phyloP scores from a whole-genome alignment of 2,888 invertebrate species.

The Scelioninae gen. 1 region DNA sequence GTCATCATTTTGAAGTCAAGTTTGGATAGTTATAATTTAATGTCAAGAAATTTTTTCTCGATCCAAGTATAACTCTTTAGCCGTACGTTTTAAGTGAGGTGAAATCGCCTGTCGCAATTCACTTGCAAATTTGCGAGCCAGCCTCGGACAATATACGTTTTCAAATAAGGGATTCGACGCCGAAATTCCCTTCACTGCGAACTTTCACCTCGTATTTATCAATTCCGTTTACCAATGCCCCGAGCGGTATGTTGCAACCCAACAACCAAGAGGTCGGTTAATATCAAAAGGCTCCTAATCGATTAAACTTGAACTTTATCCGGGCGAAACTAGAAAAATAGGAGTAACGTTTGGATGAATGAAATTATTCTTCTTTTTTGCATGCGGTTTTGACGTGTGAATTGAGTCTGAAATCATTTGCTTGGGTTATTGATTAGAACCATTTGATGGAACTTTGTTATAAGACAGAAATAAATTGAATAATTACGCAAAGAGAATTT shows the following conservation, averaged over 20 bases:
- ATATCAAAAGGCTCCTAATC: slow-evolving; percentile 47
- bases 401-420: slow-evolving; percentile 20
- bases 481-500: slow-evolving; percentile 1
- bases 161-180: slow-evolving; percentile 41
- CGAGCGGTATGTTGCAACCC: slow-evolving; percentile 35
- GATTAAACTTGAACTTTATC: slow-evolving; percentile 65
- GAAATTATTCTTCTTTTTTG: slow-evolving; percentile 19
- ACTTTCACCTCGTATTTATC: slow-evolving; percentile 62
- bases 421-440: slow-evolving; percentile 32
- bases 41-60: not conserved
- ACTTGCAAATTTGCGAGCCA: slow-evolving; percentile 28
- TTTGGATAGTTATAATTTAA: too few species aligned
- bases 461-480: slow-evolving; percentile 25
- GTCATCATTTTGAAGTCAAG: too few species aligned
- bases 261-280: slow-evolving; percentile 12
- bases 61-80: too few species aligned
- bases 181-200: slow-evolving; percentile 56
- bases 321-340: slow-evolving; percentile 38
- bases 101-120: slow-evolving; percentile 33
- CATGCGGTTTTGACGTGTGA: slow-evolving; percentile 1
- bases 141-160: slow-evolving; percentile 14
- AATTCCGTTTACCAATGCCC: slow-evolving; percentile 12
- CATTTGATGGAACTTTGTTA: slow-evolving; percentile 15
- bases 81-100: not conserved
- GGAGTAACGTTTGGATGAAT: slow-evolving; percentile 36